phyloP scores from a whole-genome alignment of 2,113 vertebrate genomes.

The Tragelaphus imberbis region DNA sequence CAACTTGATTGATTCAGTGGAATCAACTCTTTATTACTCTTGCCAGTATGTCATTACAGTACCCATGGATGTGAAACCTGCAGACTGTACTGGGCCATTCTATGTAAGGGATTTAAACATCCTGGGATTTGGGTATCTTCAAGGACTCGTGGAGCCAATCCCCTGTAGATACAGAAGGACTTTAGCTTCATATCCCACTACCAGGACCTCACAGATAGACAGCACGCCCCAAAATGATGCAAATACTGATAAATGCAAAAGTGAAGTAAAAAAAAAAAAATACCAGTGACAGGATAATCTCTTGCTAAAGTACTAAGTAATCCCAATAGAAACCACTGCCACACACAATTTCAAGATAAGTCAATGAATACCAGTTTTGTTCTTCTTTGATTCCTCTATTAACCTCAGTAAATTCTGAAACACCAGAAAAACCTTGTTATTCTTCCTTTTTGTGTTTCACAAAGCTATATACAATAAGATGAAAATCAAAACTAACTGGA shows the following conservation, averaged over 20 bases:
- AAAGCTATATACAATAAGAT: neutral
- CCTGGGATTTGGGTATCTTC: neutral
- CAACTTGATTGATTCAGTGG: neutral
- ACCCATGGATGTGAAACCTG: neutral
- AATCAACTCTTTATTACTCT: neutral
- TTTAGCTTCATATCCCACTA: neutral
- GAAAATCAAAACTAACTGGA: neutral
- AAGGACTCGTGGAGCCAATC: neutral
- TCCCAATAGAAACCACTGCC: neutral
- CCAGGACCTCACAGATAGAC: neutral
- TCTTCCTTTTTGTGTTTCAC: neutral
- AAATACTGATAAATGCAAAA: neutral
- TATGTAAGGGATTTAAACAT: neutral
- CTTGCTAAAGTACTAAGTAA: neutral
- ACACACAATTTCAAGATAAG: neutral
- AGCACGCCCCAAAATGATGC: neutral
- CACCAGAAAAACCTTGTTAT: neutral
- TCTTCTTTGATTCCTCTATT: neutral
- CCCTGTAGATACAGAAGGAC: neutral
- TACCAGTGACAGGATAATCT: neutral
- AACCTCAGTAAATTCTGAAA: neutral
- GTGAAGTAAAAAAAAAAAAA: neutral
- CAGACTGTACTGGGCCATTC: neutral
- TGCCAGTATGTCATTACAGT: neutral
- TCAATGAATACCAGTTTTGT: neutral